Evolutionary conservation across 2,113 vertebrate species (phyloP), one percentile per base, ranked within the genome.

Genomic region (Passer domesticus): DNA sequence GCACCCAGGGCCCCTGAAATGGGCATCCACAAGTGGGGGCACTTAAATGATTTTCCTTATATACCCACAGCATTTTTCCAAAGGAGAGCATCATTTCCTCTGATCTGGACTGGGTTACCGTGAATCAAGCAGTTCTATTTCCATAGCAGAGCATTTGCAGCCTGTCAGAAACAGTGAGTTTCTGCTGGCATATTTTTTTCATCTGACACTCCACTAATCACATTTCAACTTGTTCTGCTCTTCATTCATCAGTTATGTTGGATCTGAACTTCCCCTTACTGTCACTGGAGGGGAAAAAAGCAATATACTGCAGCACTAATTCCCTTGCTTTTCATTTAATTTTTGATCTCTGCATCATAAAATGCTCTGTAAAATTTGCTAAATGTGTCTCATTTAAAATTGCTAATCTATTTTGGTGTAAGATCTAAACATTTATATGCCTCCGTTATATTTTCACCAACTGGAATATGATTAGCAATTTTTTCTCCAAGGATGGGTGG

Each of bases 1-100:
- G 22, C 37, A 50, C 13, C 30, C 27, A 63, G 28, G 9, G 14
- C 19, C 35, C 13, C 35, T 41, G 25, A n/a, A 63, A 68, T 0
- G 1, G 44, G 33, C 22, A 83, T 33, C 46, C 49, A 47, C 58
- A 43, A 0, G 0, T 21, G 2, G 14, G 47, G 18, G 14, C 2
- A 7, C n/a, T 50, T 44, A 4, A 6, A 18, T 19, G 18, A 11
- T 30, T 55, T 41, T 21, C 41, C 21, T 74, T 52, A 35, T 16
- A 31, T n/a, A 67, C 22, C 33, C 20, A 25, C 52, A 70, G 25
- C 28, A 24, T 31, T 87, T 46, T 59, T 18, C 37, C 50, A 62
- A 73, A 79, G 33, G 9, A 63, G 15, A 50, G 28, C 9, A 66
- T 30, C 4, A 30, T 59, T 89, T 81, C 69, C 50, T 41, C 30